Evolutionary conservation across 2,113 vertebrate genomes (phyloP), one percentile per base, ranked within the genome.

Genomic region (Percopsis transmontana): DNA sequence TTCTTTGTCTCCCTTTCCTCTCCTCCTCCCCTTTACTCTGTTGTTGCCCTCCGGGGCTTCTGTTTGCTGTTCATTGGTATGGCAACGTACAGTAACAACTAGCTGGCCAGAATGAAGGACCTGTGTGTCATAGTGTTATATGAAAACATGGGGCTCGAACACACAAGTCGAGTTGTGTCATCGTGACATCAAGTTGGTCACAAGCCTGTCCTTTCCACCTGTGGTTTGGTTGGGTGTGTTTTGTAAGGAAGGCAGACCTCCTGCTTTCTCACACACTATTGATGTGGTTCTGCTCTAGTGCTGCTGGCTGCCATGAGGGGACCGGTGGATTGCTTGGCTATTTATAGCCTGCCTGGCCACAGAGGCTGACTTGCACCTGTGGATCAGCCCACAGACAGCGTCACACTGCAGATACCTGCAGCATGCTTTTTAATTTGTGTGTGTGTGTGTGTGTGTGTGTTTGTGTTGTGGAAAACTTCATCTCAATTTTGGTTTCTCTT

Each of bases 281-380:
- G 56, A 58, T 16, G 13, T 53, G 58, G 66, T 64, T 79, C 73
- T 67, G 61, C 60, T 66, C 63, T 69, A 65, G 51, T 58, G 56
- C 61, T 69, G 62, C 74, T 62, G 70, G 33, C 58, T 58, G 68
- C 64, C 75, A 83, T 85, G 77, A 73, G 70, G 63, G 74, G 69
- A 80, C 83, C 39, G 51, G 70, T 67, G 87, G 86, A 89, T 88
- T 85, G 83, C 87, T 80, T 13, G 47, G 58, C 87, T 91, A 91
- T 89, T 88, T 85, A 89, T 90, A 90, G 85, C 70, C 8, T 2
- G 51, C 63, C 66, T 74, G 23, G 63, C 70, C 54, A 54, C 53
- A 58, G 84, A 84, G 80, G 27, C 76, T 62, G 68, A 58, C 74
- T 60, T 58, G 70, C 50, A 77, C 85, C 60, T 59, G 75, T 73